These are phyloP conservation scores for Coracias cyanogaster DNA, from an alignment of 2,797 vertebrate genomes.

Conservation along the genomic window DNA sequence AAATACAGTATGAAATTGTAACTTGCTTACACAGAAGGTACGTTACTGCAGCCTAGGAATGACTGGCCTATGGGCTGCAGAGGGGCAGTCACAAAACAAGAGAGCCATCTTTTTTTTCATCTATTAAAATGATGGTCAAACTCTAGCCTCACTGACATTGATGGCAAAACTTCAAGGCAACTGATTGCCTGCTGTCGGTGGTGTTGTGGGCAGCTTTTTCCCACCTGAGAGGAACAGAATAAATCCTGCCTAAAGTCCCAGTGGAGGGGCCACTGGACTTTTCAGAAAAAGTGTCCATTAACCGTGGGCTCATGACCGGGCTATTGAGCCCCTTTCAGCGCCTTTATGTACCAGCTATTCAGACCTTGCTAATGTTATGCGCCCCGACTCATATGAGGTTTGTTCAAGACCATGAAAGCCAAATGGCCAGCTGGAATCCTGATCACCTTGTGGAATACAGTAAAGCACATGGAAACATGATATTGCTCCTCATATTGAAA, in stretches of 20 bases:
- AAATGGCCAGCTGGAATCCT: background rate
- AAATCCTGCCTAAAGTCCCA: background rate
- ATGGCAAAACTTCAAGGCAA: background rate
- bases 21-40: background rate
- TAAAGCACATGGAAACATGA: background rate
- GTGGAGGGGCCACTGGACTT: background rate
- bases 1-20: background rate
- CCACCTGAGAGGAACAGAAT: background rate
- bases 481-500: background rate
- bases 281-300: background rate
- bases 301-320: background rate
- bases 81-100: background rate
- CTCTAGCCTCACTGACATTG: fast-evolving
- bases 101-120: background rate
- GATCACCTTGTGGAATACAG: background rate
- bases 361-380: background rate
- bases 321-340: background rate
- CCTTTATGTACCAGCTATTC: background rate
- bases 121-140: background rate
- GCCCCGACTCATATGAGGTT: background rate
- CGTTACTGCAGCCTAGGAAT: background rate
- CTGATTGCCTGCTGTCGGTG: background rate
- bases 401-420: background rate
- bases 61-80: background rate
- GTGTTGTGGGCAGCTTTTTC: background rate